Evolutionary conservation across 2,113 vertebrate genomes (phyloP), one percentile per base, ranked within the genome.

Genomic region (Phocoena sinus): DNA sequence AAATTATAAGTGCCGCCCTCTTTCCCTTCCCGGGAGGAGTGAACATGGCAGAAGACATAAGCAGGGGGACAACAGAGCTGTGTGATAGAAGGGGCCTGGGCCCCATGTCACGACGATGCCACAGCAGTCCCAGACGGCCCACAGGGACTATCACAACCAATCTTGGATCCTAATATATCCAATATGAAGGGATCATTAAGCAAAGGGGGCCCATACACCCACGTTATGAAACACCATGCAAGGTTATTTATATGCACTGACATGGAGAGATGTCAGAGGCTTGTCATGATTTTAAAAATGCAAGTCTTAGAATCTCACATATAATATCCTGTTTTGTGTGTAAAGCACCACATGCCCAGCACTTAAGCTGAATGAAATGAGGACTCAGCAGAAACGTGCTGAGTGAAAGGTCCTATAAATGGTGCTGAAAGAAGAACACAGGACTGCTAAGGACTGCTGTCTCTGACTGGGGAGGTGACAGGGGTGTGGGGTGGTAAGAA

Each of bases 301-400:
- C 56, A 28, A 53, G 68, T 26, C 41, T 80, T 3, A 60, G 77
- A 71, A 23, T 28, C 53, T 8, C 13, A 20, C 2, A 26, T 5
- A 31, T n/a, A 60, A 38, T 0, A 15, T 1, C 47, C 36, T 13
- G 8, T 4, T 31, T 6, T 47, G 3, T 17, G 23, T 6, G 15
- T 56, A 33, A 67, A 23, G 62, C 15, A 2, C 5, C 8, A 28
- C 0, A 5, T 3, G 5, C 8, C 71, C 10, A 25, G 38, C 70
- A 13, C 2, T 2, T 5, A 44, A 58, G 50, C 5, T 3, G 3
- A 23, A 14, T 5, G 2, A 1, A n/a, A 25, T 0, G 0, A 47
- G 47, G 17, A 63, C 25, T 3, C 44, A 63, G 6, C 4, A 31
- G 12, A 17, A 5, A 13, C n/a, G 13, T 6, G 68, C 20, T 47